Conservation (phyloP, 64 coral and sea anemone species). For the Pocillopora damicornis region DNA sequence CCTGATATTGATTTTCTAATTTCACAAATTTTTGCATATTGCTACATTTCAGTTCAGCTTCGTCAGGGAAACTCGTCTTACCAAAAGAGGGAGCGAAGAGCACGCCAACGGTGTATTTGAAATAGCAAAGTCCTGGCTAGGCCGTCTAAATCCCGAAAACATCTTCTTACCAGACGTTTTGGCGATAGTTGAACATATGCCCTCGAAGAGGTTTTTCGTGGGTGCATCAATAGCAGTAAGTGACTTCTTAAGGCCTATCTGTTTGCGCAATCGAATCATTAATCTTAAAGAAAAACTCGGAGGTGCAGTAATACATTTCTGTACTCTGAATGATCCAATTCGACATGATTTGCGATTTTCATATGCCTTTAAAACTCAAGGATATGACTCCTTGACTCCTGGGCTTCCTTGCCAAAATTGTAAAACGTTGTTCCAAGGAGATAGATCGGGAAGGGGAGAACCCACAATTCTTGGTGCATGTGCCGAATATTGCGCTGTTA, state of each 20-base stretch:
- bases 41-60: neutral
- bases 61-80: neutral
- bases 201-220: neutral
- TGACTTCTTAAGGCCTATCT: neutral
- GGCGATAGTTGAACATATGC: neutral
- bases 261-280: neutral
- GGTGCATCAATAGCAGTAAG: slow-evolving; percentile 22
- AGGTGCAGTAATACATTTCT: neutral
- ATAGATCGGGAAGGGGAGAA: neutral
- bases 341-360: neutral
- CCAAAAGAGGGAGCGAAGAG: neutral
- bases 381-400: too few relatives aligned
- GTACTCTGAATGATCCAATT: too few relatives aligned
- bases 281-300: neutral
- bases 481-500: neutral
- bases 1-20: too few relatives aligned
- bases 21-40: neutral
- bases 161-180: neutral
- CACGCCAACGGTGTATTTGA: neutral
- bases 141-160: too few relatives aligned
- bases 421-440: neutral
- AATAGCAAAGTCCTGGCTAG: neutral
- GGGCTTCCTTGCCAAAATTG: neutral
- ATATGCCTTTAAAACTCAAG: too few relatives aligned
- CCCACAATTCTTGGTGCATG: neutral